A percentile compares a stretch with the other conserved stretches of the same genome.
Evolutionary conservation across 2,797 vertebrate genomes (phyloP).

Genomic region (Gorsachius magnificus): DNA sequence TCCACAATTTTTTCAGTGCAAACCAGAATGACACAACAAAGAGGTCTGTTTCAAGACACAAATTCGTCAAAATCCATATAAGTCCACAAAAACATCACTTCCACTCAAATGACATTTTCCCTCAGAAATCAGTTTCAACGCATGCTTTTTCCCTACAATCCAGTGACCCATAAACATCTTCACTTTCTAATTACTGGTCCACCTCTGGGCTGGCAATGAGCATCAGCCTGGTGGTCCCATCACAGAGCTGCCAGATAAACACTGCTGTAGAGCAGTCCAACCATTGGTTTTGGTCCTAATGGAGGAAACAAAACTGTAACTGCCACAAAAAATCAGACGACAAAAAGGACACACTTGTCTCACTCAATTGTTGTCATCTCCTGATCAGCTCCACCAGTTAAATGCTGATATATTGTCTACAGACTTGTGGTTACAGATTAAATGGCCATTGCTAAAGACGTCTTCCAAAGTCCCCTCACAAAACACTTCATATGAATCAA

Average conservation of each 20-base stretch:
- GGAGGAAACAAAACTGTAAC: neutral
- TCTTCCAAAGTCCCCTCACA: neutral
- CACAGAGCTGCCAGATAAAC: neutral
- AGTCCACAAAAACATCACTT: neutral
- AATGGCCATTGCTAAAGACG: neutral
- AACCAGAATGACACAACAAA: neutral
- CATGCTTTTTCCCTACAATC: neutral
- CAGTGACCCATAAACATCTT: neutral
- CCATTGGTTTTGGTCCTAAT: neutral
- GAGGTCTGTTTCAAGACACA: neutral
- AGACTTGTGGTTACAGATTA: neutral
- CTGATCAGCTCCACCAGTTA: neutral
- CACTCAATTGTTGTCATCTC: neutral
- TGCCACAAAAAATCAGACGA: neutral
- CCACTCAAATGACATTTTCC: neutral
- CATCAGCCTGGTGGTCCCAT: neutral
- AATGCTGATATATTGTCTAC: neutral
- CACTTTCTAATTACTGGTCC: neutral
- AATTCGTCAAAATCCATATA: neutral
- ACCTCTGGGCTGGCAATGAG: rapidly evolving
- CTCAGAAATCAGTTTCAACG: neutral
- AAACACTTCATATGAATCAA: neutral
- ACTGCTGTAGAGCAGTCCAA: neutral
- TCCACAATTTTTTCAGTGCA: neutral
- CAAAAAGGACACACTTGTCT: neutral